Evolutionary conservation across 2,888 invertebrate species (phyloP).

Genomic region (Hypsopygia costalis): DNA sequence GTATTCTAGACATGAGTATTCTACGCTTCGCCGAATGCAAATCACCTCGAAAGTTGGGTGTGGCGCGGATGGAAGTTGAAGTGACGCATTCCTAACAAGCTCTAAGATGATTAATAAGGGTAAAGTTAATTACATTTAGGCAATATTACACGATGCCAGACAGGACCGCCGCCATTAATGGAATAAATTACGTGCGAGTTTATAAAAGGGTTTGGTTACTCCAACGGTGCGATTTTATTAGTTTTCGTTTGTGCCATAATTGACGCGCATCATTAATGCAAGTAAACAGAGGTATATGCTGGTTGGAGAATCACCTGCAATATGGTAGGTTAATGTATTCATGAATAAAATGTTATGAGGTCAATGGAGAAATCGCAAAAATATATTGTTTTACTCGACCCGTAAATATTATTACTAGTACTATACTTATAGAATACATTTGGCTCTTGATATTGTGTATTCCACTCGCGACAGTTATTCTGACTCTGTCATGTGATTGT

Average conservation of each 20-base stretch:
- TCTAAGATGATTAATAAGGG: conserved; percentile 44
- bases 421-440: too few relatives aligned
- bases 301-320: too few relatives aligned
- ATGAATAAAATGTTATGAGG: too few relatives aligned
- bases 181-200: conserved; percentile 37
- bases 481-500: too few relatives aligned
- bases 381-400: too few relatives aligned
- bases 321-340: too few relatives aligned
- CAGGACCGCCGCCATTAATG: conserved; percentile 31
- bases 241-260: not conserved
- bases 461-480: too few relatives aligned
- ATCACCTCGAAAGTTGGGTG: conserved; percentile 20
- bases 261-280: too few relatives aligned
- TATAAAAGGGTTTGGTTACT: conserved; percentile 8
- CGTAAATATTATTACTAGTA: too few relatives aligned
- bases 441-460: too few relatives aligned
- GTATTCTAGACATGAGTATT: not conserved
- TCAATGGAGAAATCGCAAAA: too few relatives aligned
- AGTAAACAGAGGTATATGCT: too few relatives aligned
- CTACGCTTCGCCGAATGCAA: conserved; percentile 9
- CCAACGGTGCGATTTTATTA: not conserved
- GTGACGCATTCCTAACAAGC: conserved; percentile 29
- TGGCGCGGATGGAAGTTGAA: conserved; percentile 25
- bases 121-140: conserved; percentile 45
- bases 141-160: conserved; percentile 27